phyloP scores from a whole-genome alignment of 2,113 vertebrate species.

The Cromileptes altivelis region DNA sequence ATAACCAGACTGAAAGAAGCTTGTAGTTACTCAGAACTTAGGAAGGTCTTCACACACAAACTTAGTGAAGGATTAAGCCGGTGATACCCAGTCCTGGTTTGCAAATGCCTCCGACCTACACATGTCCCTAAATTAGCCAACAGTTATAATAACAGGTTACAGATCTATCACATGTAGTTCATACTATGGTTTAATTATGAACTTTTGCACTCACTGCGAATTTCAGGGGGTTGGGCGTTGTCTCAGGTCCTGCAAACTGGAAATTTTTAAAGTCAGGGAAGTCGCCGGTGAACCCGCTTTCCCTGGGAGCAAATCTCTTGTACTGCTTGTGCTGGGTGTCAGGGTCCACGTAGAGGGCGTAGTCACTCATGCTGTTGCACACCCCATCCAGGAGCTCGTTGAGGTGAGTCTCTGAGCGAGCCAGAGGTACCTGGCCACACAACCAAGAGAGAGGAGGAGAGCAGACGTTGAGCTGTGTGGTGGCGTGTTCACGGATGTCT shows the following conservation, averaged over 20 bases:
- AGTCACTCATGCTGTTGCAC: conserved; percentile 87
- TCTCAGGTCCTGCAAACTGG: conserved; percentile 84
- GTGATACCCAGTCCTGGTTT: not conserved
- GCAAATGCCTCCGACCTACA: not conserved
- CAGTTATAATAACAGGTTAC: too few relatives aligned
- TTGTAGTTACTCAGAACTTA: not conserved
- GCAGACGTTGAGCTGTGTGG: not conserved
- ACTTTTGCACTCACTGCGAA: conserved; percentile 83
- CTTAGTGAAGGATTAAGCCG: not conserved
- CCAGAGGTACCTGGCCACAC: conserved; percentile 81
- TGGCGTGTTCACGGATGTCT: not conserved
- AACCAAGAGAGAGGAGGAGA: conserved; percentile 12
- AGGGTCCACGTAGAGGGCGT: conserved; percentile 84
- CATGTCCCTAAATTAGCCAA: not conserved
- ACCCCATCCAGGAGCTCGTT: conserved; percentile 86
- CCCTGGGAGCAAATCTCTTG: conserved; percentile 86
- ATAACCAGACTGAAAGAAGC: not conserved
- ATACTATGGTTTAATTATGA: not conserved
- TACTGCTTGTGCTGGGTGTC: conserved; percentile 79
- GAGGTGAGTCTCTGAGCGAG: conserved; percentile 87
- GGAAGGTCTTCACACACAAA: not conserved
- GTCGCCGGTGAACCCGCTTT: conserved; percentile 52
- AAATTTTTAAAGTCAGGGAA: conserved; percentile 85
- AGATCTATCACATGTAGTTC: not conserved
- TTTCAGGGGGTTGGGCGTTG: conserved; percentile 82